Base-by-base conservation (phyloP, 1,140 invertebrate genomes). In the Zeugodacus cucurbitae region DNA sequence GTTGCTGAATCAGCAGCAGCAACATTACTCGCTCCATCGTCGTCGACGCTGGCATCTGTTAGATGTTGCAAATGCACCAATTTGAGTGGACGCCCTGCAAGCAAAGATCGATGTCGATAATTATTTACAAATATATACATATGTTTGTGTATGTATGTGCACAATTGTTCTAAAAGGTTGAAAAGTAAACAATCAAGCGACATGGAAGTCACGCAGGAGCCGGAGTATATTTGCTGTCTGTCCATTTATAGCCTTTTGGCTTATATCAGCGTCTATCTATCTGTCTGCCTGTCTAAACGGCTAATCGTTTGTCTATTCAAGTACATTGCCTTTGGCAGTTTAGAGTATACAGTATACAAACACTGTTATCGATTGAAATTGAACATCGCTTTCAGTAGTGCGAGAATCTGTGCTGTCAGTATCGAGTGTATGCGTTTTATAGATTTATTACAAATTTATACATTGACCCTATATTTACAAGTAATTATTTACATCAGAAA, bases 21-120 rank as follows among this genome's bases (percentile, higher is more conserved):
- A 78, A 59, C 88, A 26, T 44, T 78, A 41, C 3, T 41, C 34
- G n/a, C 54, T 54, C 8, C 82, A 20, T 74, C 37, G 5, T 11
- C 82, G 58, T 10, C 82, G 58, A 5, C 54, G 32, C 48, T 59
- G 34, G 54, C 82, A 62, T 85, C 34, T 89, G 90, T 67, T 78
- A 88, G 86, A 85, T 89, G 88, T 62, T 41, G 87, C 89, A 92
- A 89, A 78, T 93, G 91, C 86, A 93, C 92, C 88, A 93, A 91
- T 90, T 93, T 93, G 82, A 93, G 90, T 67, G 90, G 87, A 87
- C 90, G 91, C 87, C 89, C 92, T 93, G 92, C 82, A 89, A 90
- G 89, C 82, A 89, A 89, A 62, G 70, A 82, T 90, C 90, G 88
- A 74, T 34, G 29, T 87, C 44, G 20, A 14, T n/a, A 82, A 82